Conservation (phyloP, 2,797 vertebrate species). For the Odontamblyopus rebecca region DNA sequence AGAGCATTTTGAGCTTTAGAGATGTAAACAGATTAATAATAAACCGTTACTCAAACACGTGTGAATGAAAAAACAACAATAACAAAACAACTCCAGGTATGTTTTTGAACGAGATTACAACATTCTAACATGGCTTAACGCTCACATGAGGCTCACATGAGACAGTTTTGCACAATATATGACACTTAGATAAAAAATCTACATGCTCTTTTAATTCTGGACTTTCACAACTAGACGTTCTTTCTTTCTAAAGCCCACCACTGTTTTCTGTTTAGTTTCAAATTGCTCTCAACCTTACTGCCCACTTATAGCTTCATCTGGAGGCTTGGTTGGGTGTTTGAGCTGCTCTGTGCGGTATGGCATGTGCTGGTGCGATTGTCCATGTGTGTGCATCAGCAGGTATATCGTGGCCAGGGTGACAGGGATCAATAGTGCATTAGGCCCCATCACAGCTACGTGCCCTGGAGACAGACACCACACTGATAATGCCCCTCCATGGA, state of each 20-base stretch:
- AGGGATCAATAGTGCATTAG: constrained; percentile 78
- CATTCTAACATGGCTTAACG: no score
- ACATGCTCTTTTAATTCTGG: neutral
- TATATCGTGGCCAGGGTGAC: constrained; percentile 60
- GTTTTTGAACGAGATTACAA: no score
- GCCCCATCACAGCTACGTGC: constrained; percentile 69
- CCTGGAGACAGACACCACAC: constrained; percentile 54
- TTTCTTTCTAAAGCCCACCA: neutral
- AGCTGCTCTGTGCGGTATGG: neutral
- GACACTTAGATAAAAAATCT: no score
- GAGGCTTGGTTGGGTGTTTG: neutral
- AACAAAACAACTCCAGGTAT: no score
- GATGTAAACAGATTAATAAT: no score
- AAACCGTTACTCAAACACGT: no score
- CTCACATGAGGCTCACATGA: no score
- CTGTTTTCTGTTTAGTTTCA: neutral
- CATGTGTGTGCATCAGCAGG: constrained; percentile 51
- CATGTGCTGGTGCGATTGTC: constrained; percentile 6
- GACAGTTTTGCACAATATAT: no score
- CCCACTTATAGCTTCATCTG: neutral
- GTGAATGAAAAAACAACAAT: no score
- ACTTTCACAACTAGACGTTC: neutral
- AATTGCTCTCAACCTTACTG: neutral
- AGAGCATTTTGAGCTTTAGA: no score
- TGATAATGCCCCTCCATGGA: constrained; percentile 45